phyloP scores from a whole-genome alignment of 2,888 invertebrate genomes.

The Nomada fucata region DNA sequence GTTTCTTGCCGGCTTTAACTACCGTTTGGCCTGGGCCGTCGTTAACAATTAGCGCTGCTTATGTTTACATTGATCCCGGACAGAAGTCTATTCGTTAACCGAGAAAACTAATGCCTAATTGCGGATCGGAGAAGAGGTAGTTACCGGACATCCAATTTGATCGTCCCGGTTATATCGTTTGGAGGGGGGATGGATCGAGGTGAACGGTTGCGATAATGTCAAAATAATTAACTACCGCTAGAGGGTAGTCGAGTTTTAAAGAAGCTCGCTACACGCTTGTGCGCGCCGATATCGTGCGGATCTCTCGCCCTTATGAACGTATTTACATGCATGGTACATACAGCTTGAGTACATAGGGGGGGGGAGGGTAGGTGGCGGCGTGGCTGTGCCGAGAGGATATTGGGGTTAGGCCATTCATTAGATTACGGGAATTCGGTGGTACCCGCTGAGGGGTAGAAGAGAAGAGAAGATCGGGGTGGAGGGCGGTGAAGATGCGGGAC shows the following conservation, averaged over 20 bases:
- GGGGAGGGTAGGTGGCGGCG: conserved; percentile 65
- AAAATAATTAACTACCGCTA: conserved; percentile 75
- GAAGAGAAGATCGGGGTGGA: conserved; percentile 40
- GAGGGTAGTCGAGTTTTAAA: conserved; percentile 59
- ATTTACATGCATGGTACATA: conserved; percentile 71
- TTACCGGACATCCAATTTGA: conserved; percentile 7
- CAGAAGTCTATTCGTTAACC: conserved; percentile 4
- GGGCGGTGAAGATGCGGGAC: conserved; percentile 59
- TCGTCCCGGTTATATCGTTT: conserved; percentile 9
- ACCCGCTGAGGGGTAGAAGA: conserved; percentile 58
- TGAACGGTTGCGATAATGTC: conserved; percentile 67
- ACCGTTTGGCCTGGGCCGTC: background rate
- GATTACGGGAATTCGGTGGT: conserved; percentile 81
- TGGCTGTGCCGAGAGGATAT: conserved; percentile 75
- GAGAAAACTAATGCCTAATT: background rate
- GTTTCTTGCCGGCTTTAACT: background rate
- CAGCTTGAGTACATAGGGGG: conserved; percentile 54
- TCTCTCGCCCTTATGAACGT: conserved; percentile 42
- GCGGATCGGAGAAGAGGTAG: background rate
- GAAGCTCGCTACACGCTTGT: conserved; percentile 56
- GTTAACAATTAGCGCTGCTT: background rate
- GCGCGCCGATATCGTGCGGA: conserved; percentile 58
- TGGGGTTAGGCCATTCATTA: conserved; percentile 80
- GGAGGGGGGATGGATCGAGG: background rate
- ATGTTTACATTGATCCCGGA: background rate